phyloP scores from a whole-genome alignment of 2,113 vertebrate species.

The Damaliscus lunatus region DNA sequence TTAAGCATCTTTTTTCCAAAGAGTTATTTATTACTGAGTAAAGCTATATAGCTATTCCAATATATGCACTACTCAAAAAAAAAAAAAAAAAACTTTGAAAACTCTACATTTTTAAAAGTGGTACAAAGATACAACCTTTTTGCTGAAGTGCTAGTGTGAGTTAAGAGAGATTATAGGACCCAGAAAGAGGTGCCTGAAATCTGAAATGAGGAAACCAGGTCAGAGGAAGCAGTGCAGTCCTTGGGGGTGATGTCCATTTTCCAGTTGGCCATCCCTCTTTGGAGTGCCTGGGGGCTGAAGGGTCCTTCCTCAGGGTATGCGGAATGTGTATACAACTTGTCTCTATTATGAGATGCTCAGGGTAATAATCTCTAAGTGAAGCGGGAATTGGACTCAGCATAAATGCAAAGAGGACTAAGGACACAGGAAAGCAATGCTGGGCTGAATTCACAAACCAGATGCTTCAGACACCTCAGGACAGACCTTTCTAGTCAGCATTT shows the following conservation, averaged over 20 bases:
- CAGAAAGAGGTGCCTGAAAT: background rate
- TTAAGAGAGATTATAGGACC: background rate
- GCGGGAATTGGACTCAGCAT: background rate
- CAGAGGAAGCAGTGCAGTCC: background rate
- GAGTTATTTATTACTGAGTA: slow-evolving; percentile 68
- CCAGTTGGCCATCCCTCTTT: background rate
- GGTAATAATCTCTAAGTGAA: background rate
- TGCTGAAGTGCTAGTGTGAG: slow-evolving; percentile 32
- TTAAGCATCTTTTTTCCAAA: slow-evolving; percentile 36
- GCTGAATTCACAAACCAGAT: background rate
- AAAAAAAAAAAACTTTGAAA: slow-evolving; percentile 24
- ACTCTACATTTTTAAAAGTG: slow-evolving; percentile 49
- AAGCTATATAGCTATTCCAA: slow-evolving; percentile 54
- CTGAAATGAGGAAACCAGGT: background rate
- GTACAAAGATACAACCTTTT: slow-evolving; percentile 17
- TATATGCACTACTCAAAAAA: slow-evolving; percentile 22
- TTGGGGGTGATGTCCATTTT: background rate
- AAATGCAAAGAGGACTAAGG: background rate
- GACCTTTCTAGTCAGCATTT: background rate
- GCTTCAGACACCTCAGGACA: background rate
- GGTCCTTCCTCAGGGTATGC: background rate
- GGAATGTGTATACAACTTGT: background rate
- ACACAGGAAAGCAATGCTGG: background rate
- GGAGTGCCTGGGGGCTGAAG: background rate
- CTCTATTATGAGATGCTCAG: background rate